phyloP scores from a whole-genome alignment of 2,113 vertebrate genomes.

The Bubo bubo region DNA sequence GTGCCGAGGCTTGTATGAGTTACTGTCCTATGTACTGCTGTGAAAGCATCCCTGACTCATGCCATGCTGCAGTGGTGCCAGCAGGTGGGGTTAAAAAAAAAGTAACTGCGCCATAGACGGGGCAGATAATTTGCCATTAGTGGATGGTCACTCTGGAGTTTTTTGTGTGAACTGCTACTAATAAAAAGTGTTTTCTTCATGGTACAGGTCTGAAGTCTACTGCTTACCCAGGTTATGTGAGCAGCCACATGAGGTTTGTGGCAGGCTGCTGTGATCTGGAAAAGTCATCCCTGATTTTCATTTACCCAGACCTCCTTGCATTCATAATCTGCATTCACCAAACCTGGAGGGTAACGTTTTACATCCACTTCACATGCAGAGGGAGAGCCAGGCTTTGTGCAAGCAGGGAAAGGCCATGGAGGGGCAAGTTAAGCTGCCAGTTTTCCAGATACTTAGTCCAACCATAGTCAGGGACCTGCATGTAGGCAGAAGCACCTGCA shows the following conservation, averaged over 20 bases:
- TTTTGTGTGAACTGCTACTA: neutral
- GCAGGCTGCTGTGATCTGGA: neutral
- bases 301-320: neutral
- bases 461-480: too few species aligned
- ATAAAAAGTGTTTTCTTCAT: neutral
- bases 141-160: neutral
- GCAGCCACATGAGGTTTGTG: neutral
- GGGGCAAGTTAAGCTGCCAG: neutral
- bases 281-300: neutral
- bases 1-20: neutral
- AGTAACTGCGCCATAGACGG: neutral
- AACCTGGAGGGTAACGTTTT: neutral
- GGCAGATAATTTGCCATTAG: neutral
- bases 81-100: neutral
- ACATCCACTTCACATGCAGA: neutral
- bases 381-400: neutral
- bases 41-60: neutral
- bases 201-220: neutral
- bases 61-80: rapidly evolving
- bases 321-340: neutral
- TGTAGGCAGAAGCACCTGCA: rapidly evolving
- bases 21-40: neutral
- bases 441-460: neutral
- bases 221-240: neutral
- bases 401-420: neutral